These are phyloP conservation scores for Tiliqua scincoides DNA, from an alignment of 2,113 vertebrate species.

Conservation along the genomic window DNA sequence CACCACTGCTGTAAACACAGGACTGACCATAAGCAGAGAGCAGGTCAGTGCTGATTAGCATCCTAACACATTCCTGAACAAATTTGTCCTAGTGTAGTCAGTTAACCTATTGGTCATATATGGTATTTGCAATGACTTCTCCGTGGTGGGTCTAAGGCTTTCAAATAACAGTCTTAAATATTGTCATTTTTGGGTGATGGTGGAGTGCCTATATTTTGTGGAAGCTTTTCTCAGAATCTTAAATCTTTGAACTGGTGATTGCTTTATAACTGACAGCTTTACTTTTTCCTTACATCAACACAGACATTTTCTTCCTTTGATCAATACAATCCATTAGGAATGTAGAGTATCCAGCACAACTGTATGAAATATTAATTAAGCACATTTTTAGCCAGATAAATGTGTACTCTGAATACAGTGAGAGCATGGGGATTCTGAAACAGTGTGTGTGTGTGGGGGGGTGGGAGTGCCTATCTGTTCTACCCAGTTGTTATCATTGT, in stretches of 20 bases:
- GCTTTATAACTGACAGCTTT: conserved; percentile 48
- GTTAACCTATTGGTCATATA: not conserved
- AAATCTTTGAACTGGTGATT: conserved; percentile 35
- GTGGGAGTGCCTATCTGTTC: no score
- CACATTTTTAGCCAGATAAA: conserved; percentile 61
- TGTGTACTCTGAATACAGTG: conserved; percentile 37
- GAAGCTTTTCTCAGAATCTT: not conserved
- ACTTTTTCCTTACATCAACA: conserved; percentile 59
- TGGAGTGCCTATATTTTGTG: not conserved
- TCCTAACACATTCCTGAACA: not conserved
- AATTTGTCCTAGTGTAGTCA: not conserved
- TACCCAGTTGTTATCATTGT: not conserved
- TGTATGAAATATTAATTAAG: conserved; percentile 76
- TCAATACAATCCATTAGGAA: conserved; percentile 74
- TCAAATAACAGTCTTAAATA: not conserved
- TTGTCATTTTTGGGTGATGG: no score
- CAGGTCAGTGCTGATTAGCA: not conserved
- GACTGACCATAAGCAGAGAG: not conserved
- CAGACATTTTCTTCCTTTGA: conserved; percentile 66
- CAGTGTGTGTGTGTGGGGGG: not conserved
- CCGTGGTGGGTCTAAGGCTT: fast-evolving
- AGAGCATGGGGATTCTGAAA: conserved; percentile 14
- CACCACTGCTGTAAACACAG: no score
- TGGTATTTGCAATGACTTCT: not conserved
- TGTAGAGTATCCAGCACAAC: conserved; percentile 50